These are phyloP conservation scores for Drosophila teissieri DNA, from an alignment of 1,140 invertebrate species.

Conservation along the genomic window DNA sequence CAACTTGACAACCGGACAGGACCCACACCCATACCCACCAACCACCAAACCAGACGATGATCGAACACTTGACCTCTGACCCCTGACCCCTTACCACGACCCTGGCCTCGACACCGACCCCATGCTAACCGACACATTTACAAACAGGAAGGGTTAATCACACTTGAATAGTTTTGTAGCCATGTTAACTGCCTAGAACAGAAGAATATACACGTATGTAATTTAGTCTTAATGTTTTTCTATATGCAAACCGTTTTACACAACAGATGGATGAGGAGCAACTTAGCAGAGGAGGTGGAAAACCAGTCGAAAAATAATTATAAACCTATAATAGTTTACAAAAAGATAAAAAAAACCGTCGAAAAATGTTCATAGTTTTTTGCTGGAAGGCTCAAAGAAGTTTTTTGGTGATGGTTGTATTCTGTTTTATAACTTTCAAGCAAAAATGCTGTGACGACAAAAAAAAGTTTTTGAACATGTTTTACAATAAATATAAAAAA, in stretches of 20 bases:
- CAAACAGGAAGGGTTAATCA: conserved; percentile 66
- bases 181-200: conserved; percentile 81
- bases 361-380: conserved; percentile 52
- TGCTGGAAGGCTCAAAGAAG: conserved; percentile 55
- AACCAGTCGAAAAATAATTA: conserved; percentile 21
- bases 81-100: too few species aligned
- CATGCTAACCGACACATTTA: conserved; percentile 44
- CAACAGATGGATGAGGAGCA: conserved; percentile 11
- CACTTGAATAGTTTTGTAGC: conserved; percentile 79
- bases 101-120: not conserved
- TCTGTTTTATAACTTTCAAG: conserved; percentile 44
- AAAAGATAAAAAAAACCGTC: conserved; percentile 3
- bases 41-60: conserved; percentile 1
- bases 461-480: conserved; percentile 51
- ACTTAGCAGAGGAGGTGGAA: not conserved
- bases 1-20: conserved; percentile 2
- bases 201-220: conserved; percentile 70
- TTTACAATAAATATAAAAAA: conserved; percentile 38
- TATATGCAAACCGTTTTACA: conserved; percentile 39
- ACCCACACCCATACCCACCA: not conserved
- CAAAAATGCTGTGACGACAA: conserved; percentile 53
- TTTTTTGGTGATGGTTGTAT: conserved; percentile 62
- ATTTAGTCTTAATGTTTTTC: conserved; percentile 63
- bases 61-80: conserved; percentile 11
- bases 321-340: conserved; percentile 11